These are phyloP conservation scores for Luscinia megarhynchos DNA, from an alignment of 2,797 vertebrate genomes.

Conservation along the genomic window DNA sequence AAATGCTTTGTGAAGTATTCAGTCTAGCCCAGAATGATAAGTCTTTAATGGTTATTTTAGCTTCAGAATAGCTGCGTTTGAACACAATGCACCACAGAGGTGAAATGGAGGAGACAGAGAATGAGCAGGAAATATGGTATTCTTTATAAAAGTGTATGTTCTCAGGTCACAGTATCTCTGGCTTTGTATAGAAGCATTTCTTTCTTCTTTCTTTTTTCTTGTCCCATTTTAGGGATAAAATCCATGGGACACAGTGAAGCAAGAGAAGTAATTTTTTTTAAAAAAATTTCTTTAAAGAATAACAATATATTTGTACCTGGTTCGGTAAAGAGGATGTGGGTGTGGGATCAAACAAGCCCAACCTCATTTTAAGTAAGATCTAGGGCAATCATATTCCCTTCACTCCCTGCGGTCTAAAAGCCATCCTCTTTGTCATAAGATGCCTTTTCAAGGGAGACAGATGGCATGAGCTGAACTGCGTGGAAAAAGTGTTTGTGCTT, in stretches of 20 bases:
- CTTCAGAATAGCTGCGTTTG: slow-evolving; percentile 13
- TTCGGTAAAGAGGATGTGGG: not conserved
- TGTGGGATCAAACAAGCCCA: not conserved
- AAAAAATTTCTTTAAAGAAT: not conserved
- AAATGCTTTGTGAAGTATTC: slow-evolving; percentile 58
- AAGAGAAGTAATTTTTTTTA: not conserved
- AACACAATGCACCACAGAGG: slow-evolving; percentile 34
- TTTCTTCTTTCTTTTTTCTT: not conserved
- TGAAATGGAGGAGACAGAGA: slow-evolving; percentile 51
- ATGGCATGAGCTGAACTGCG: slow-evolving; percentile 45
- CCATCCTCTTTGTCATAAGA: slow-evolving; percentile 3
- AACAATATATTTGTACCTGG: not conserved
- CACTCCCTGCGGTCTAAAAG: not conserved
- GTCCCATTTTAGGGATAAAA: slow-evolving; percentile 1
- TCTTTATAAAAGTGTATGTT: not conserved
- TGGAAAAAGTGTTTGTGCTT: slow-evolving; percentile 33
- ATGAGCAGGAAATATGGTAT: slow-evolving; percentile 19
- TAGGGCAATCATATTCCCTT: slow-evolving; percentile 6
- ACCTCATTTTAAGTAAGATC: slow-evolving; percentile 9
- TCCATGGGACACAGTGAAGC: not conserved
- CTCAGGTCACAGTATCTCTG: not conserved
- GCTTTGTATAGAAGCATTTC: not conserved
- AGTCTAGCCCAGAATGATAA: slow-evolving; percentile 2
- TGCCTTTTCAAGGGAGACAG: slow-evolving; percentile 46
- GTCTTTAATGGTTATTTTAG: slow-evolving; percentile 54